Evolutionary conservation across 1,140 invertebrate genomes (phyloP).

Genomic region (Trichomalopsis sarcophagae): DNA sequence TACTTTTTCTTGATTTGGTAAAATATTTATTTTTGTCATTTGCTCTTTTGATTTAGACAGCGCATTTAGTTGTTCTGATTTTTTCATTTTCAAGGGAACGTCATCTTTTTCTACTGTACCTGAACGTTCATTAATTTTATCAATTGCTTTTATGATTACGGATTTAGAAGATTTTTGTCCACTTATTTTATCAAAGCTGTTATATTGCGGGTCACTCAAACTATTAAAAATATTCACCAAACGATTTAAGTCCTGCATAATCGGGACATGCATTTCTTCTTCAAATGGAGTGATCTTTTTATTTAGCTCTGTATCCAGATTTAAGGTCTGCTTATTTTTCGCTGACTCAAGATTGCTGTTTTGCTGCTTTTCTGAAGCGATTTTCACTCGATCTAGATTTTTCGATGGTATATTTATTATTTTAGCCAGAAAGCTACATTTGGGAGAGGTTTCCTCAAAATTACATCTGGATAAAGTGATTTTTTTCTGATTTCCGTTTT

Average conservation of each 20-base stretch:
- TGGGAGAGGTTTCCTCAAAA: neutral
- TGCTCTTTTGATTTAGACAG: neutral
- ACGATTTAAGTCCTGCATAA: no score
- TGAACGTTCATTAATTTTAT: neutral
- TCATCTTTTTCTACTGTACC: neutral
- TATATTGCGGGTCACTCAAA: neutral
- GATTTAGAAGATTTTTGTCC: neutral
- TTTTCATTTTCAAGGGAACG: no score
- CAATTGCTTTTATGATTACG: neutral
- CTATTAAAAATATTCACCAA: neutral
- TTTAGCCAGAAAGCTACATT: no score
- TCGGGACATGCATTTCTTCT: no score
- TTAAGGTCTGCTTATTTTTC: neutral
- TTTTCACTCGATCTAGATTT: no score
- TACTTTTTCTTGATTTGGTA: no score
- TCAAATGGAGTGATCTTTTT: neutral
- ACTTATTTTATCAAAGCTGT: neutral
- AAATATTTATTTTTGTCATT: no score
- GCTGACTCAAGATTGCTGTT: no score
- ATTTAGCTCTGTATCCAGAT: neutral
- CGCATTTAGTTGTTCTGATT: neutral
- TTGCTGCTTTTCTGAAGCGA: no score
- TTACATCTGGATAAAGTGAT: neutral
- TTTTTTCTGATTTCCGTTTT: neutral
- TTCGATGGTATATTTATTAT: no score